Conservation (phyloP, 2,888 invertebrate species). For the Ophonus ardosiacus region DNA sequence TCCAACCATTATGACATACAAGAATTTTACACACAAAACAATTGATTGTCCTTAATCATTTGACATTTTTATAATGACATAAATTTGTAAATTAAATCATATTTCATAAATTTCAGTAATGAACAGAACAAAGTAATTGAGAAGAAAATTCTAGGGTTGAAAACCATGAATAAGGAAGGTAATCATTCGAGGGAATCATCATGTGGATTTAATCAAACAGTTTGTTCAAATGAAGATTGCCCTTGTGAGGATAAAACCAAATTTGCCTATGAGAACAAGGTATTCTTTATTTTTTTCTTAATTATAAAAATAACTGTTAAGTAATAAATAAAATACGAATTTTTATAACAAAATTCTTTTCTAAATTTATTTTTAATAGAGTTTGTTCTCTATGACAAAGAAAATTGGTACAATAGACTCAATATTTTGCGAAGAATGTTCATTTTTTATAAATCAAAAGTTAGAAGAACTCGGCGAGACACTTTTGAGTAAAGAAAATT, state of each 20-base stretch:
- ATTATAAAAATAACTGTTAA: not conserved
- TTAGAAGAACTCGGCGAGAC: slow-evolving; percentile 67
- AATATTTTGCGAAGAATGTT: slow-evolving; percentile 56
- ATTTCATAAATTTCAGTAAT: slow-evolving; percentile 59
- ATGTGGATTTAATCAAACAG: not conserved
- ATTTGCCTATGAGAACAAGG: slow-evolving; percentile 1
- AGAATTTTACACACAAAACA: slow-evolving; percentile 33
- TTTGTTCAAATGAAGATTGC: not conserved
- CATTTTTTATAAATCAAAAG: slow-evolving; percentile 42
- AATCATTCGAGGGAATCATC: slow-evolving; percentile 7
- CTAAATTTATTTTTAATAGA: slow-evolving; percentile 40
- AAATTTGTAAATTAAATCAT: slow-evolving; percentile 11
- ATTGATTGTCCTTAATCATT: slow-evolving; percentile 26
- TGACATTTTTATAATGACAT: slow-evolving; percentile 53
- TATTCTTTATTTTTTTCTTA: not conserved
- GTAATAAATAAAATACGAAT: not conserved
- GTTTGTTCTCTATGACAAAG: slow-evolving; percentile 47
- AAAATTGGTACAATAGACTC: slow-evolving; percentile 25
- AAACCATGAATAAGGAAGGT: slow-evolving; percentile 46
- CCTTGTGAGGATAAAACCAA: slow-evolving; percentile 11
- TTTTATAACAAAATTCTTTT: not conserved
- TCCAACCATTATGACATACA: not conserved
- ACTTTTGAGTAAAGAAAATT: slow-evolving; percentile 68
- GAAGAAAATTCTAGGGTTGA: slow-evolving; percentile 51
- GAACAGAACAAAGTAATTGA: slow-evolving; percentile 57